phyloP scores from a whole-genome alignment of 23 tunicate genomes.

The Trididemnum nubilum region DNA sequence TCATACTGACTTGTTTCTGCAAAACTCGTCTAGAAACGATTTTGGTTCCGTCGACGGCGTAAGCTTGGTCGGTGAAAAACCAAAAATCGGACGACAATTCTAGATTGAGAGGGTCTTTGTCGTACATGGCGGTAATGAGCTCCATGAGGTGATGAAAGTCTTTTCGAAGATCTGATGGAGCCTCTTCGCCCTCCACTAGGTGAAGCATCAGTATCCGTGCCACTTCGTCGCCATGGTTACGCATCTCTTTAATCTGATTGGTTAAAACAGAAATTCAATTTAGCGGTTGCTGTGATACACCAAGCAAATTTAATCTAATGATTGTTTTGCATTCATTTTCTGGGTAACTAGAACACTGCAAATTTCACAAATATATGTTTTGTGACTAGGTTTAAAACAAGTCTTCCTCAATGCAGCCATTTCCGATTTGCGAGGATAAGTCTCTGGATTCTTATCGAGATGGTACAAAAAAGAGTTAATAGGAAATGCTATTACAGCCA shows the following conservation, averaged over 20 bases:
- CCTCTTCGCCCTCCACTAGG: conserved; percentile 59
- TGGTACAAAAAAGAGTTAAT: too few relatives aligned
- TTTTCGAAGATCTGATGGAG: conserved; percentile 59
- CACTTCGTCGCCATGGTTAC: conserved; percentile 85
- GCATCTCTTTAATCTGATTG: conserved; percentile 89
- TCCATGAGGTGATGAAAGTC: conserved; percentile 86
- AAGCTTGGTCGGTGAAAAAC: conserved; percentile 49
- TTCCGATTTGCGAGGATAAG: too few relatives aligned
- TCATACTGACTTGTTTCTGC: conserved; percentile 81
- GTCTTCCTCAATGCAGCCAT: too few relatives aligned
- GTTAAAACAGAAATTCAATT: too few relatives aligned
- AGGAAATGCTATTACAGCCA: too few relatives aligned
- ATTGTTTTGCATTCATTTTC: too few relatives aligned
- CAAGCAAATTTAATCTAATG: neutral
- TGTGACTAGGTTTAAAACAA: neutral
- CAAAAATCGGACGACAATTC: conserved; percentile 80
- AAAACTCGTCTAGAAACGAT: conserved; percentile 38
- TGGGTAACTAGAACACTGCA: too few relatives aligned
- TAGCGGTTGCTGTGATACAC: too few relatives aligned
- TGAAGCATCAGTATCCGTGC: conserved; percentile 79
- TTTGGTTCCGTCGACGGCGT: conserved; percentile 28
- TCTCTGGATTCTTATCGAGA: too few relatives aligned
- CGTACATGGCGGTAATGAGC: conserved; percentile 69
- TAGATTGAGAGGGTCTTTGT: conserved; percentile 56
- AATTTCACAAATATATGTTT: neutral